phyloP scores from a whole-genome alignment of 2,797 vertebrate species.

The Melanotaenia nigrans region DNA sequence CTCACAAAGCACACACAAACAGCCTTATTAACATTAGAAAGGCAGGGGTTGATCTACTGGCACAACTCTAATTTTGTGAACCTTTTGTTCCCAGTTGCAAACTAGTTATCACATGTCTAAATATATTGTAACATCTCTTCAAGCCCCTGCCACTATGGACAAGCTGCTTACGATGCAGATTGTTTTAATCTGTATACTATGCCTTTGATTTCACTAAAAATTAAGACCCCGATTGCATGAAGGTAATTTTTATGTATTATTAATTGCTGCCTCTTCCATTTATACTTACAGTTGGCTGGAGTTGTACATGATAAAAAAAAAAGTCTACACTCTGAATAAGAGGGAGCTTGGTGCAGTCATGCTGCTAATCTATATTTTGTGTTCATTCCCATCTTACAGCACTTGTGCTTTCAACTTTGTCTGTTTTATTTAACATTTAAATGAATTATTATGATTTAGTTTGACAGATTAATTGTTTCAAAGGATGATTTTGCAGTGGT shows the following conservation, averaged over 20 bases:
- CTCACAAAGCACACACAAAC: conserved; percentile 29
- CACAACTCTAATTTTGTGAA: conserved; percentile 1
- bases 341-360: conserved; percentile 24
- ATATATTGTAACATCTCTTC: conserved; percentile 1
- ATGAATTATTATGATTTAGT: neutral
- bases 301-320: conserved; percentile 61
- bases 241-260: conserved; percentile 80
- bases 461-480: neutral
- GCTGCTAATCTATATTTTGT: conserved; percentile 43
- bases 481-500: neutral
- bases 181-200: conserved; percentile 54
- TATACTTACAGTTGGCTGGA: conserved; percentile 75
- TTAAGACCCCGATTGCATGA: conserved; percentile 63
- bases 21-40: conserved; percentile 42
- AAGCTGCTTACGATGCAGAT: conserved; percentile 38
- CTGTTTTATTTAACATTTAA: conserved; percentile 13
- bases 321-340: conserved; percentile 25
- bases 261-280: conserved; percentile 76
- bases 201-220: conserved; percentile 71
- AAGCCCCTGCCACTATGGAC: conserved; percentile 39
- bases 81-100: conserved; percentile 12
- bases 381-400: conserved; percentile 23
- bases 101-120: conserved; percentile 35
- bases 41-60: conserved; percentile 6
- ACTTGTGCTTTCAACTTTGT: conserved; percentile 2